Conservation (phyloP, 2,797 vertebrate species). For the Phaenicophaeus curvirostris region DNA sequence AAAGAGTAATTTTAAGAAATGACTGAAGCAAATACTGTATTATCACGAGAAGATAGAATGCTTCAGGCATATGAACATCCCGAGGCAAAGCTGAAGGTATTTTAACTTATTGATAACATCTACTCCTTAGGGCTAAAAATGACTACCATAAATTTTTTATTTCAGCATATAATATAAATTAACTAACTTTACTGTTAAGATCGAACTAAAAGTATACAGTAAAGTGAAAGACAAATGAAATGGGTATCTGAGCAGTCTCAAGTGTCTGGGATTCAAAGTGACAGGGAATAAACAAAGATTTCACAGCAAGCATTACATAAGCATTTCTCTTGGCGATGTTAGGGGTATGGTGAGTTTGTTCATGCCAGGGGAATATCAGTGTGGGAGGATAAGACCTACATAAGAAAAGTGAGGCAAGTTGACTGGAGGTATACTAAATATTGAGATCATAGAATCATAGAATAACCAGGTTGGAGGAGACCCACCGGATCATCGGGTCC, state of each 20-base stretch:
- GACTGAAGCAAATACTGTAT: slow-evolving; percentile 47
- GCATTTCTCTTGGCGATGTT: background rate
- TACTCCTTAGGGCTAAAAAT: slow-evolving; percentile 44
- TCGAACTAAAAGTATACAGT: background rate
- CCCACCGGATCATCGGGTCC: too few species aligned
- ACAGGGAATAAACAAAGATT: background rate
- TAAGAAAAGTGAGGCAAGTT: background rate
- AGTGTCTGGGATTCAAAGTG: background rate
- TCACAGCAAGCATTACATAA: background rate
- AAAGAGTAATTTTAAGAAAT: slow-evolving; percentile 24
- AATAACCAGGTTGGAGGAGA: too few species aligned
- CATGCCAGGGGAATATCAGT: background rate
- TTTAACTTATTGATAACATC: slow-evolving; percentile 75
- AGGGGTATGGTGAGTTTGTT: background rate
- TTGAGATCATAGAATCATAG: too few species aligned
- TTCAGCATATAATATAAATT: slow-evolving; percentile 26
- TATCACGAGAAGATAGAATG: slow-evolving; percentile 55
- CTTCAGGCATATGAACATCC: slow-evolving; percentile 74
- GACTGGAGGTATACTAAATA: background rate
- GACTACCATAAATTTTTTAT: slow-evolving; percentile 27
- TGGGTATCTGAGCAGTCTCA: background rate
- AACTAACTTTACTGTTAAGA: background rate
- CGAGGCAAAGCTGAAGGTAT: slow-evolving; percentile 74
- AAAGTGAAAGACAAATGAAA: background rate
- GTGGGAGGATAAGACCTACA: background rate